These are phyloP conservation scores for Tenualosa ilisha DNA, from an alignment of 2,797 vertebrate species.

Conservation along the genomic window DNA sequence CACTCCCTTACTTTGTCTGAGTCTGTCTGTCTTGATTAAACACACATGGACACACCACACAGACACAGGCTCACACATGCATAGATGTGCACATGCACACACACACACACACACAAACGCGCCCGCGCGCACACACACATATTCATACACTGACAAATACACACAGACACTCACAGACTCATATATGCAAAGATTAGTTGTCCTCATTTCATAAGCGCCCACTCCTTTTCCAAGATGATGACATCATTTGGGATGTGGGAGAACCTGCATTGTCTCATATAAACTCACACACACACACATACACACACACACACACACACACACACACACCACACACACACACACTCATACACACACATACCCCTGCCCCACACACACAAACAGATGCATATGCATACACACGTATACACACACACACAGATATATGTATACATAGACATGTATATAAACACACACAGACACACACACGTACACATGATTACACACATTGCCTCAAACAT, in stretches of 20 bases:
- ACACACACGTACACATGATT: not conserved
- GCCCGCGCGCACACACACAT: not conserved
- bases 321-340: not conserved
- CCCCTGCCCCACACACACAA: no score
- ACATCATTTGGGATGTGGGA: not conserved
- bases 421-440: not conserved
- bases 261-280: conserved; percentile 21
- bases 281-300: not conserved
- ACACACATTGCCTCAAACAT: not conserved
- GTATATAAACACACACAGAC: not conserved
- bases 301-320: conserved; percentile 10
- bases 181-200: conserved; percentile 11
- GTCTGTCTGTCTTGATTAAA: not conserved
- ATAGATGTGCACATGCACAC: conserved; percentile 8
- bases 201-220: not conserved
- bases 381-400: conserved; percentile 11
- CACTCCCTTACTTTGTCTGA: not conserved
- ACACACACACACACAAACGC: conserved; percentile 31
- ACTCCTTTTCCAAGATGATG: conserved; percentile 11
- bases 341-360: not conserved
- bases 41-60: not conserved
- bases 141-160: conserved; percentile 26
- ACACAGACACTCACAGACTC: conserved; percentile 13
- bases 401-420: not conserved
- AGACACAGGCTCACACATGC: not conserved